Conservation (phyloP, 2,797 vertebrate genomes). For the Toxotes lorentzi region DNA sequence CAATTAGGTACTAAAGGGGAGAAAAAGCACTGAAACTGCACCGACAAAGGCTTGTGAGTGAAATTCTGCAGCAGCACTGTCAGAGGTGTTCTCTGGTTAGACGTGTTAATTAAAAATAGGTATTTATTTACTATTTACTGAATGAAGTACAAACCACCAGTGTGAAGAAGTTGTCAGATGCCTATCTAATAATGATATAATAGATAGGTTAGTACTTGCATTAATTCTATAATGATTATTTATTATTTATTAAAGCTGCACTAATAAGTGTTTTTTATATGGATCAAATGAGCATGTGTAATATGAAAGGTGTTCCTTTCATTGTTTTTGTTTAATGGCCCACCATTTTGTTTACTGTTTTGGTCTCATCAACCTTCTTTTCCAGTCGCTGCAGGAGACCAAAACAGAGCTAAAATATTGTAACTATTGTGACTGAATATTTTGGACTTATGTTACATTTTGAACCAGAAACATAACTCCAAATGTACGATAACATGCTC, state of each 20-base stretch:
- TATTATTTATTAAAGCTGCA: too few relatives aligned
- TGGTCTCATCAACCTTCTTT: not conserved
- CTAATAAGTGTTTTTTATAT: too few relatives aligned
- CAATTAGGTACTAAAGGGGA: not conserved
- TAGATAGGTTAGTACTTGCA: not conserved
- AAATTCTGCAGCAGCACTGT: not conserved
- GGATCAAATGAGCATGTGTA: too few relatives aligned
- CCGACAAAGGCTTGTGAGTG: not conserved
- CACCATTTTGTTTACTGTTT: not conserved
- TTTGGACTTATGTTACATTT: not conserved
- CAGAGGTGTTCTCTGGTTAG: not conserved
- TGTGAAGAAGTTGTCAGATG: not conserved
- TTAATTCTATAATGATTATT: too few relatives aligned
- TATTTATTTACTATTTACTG: too few relatives aligned
- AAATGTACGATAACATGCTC: not conserved
- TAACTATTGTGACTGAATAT: not conserved
- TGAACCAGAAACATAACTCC: not conserved
- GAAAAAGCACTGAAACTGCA: not conserved
- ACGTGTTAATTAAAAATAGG: too few relatives aligned
- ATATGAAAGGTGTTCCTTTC: not conserved
- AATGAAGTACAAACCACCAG: too few relatives aligned
- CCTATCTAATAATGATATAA: not conserved
- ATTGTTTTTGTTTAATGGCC: not conserved
- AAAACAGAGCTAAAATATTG: not conserved
- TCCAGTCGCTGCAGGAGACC: slow-evolving; percentile 10